phyloP scores from a whole-genome alignment of 2,113 vertebrate species.

The Phyllopteryx taeniolatus region DNA sequence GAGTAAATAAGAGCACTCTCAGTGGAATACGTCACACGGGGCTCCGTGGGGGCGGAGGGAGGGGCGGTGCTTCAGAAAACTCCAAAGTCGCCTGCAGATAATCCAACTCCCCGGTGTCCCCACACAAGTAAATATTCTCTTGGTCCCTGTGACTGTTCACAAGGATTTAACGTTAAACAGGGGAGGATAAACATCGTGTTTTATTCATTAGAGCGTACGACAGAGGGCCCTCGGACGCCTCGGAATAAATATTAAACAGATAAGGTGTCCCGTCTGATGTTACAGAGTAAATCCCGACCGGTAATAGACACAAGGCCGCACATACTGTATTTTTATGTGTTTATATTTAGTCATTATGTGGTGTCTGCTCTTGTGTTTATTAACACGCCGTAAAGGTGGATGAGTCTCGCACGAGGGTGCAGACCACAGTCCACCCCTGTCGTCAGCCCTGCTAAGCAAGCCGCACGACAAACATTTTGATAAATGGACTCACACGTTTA shows the following conservation, averaged over 20 bases:
- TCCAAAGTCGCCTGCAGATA: slow-evolving; percentile 74
- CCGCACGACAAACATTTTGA: background rate
- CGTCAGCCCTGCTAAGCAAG: background rate
- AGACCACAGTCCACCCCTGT: background rate
- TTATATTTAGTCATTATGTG: slow-evolving; percentile 6
- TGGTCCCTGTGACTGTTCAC: slow-evolving; percentile 71
- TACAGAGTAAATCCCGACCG: slow-evolving; percentile 26
- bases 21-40: slow-evolving; percentile 63
- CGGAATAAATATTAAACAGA: slow-evolving; percentile 69
- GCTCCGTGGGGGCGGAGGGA: slow-evolving; percentile 31
- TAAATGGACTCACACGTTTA: background rate
- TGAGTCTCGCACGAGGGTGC: background rate
- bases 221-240: slow-evolving; percentile 64
- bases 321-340: slow-evolving; percentile 4
- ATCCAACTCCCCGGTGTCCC: slow-evolving; percentile 64
- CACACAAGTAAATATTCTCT: slow-evolving; percentile 72
- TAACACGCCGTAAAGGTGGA: background rate
- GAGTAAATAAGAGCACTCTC: slow-evolving; percentile 71
- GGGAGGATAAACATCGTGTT: slow-evolving; percentile 75
- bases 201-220: slow-evolving; percentile 75
- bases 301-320: background rate
- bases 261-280: slow-evolving; percentile 59
- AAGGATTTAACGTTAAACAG: slow-evolving; percentile 68
- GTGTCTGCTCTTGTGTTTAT: background rate
- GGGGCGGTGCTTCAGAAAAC: slow-evolving; percentile 56